Base-by-base conservation (phyloP, 64 coral and sea anemone species). In the Catalaphyllia jardinei region DNA sequence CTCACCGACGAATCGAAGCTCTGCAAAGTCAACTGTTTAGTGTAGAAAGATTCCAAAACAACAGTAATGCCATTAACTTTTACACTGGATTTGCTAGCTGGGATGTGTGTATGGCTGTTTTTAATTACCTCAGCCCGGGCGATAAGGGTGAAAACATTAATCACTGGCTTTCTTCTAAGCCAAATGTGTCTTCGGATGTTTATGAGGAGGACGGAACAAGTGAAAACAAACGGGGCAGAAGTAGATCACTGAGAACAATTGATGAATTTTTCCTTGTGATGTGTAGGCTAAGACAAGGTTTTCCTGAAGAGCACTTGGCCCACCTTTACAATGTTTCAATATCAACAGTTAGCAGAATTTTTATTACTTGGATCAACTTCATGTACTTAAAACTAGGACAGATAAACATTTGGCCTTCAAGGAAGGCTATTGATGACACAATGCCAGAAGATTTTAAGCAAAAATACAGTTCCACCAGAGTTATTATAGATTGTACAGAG, bases 321-420 rank as follows among this genome's bases (percentile, higher is more conserved):
- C 74, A 88, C 60, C 51, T 88, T 30, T 88, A 67, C 24, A 8
- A 78, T 27, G 38, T 88, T 62, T 88, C 87, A 35, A 27, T 31
- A 13, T 29, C 87, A 24, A 78, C 86, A 19, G 73, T 88, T 18
- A 88, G 87, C 78, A 75, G 87, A 51, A 88, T 88, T 11, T 24
- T 88, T 77, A 82, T 90, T 65, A 60, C 39, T 15, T 89, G 88
- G 88, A 71, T 80, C 20, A 89, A 69, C 52, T 89, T 88, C 31
- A 88, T 88, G 86, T 88, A 88, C 38, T 55, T 71, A 50, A 85
- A 24, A 71, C 57, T 69, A 27, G 65, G 31, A 31, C 81, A 42
- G 31, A 83, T 83, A 62, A 83, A 83, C 31, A 83, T 83, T 29
- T 83, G 57, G 60, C 59, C 80, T 29, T 88, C 86, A 27, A 88